Conservation (phyloP, 2,888 invertebrate species). For the Drosophila falleni region DNA sequence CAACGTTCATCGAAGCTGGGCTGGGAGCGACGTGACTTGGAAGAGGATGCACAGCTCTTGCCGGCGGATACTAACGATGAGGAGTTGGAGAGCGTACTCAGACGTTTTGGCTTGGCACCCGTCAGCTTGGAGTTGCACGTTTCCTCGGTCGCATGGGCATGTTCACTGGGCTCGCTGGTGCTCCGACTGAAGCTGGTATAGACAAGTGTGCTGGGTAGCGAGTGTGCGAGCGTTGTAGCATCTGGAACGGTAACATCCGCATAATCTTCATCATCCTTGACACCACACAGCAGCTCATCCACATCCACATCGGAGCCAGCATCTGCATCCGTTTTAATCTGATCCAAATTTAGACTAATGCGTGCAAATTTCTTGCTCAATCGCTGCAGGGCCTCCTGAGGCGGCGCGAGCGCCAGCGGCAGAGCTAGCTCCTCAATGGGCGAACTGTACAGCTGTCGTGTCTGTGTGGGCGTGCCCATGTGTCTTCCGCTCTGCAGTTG, state of each 20-base stretch:
- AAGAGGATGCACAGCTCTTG: slow-evolving; percentile 64
- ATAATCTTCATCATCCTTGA: slow-evolving; percentile 41
- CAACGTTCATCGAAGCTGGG: slow-evolving; percentile 82
- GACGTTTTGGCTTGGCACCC: slow-evolving; percentile 84
- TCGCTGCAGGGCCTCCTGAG: slow-evolving; percentile 71
- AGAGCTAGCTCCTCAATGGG: slow-evolving; percentile 76
- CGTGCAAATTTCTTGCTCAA: slow-evolving; percentile 83
- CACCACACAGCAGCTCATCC: slow-evolving; percentile 49
- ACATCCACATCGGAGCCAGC: slow-evolving; percentile 56
- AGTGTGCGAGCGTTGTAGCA: slow-evolving; percentile 62
- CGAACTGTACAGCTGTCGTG: slow-evolving; percentile 80
- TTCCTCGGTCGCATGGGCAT: slow-evolving; percentile 43
- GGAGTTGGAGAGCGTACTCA: slow-evolving; percentile 76
- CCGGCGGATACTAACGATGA: slow-evolving; percentile 74
- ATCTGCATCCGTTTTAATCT: slow-evolving; percentile 71
- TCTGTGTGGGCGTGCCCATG: slow-evolving; percentile 61
- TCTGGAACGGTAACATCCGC: slow-evolving; percentile 34
- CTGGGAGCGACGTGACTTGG: slow-evolving; percentile 78
- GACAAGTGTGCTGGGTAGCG: slow-evolving; percentile 75
- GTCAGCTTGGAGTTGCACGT: slow-evolving; percentile 64
- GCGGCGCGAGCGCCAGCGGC: slow-evolving; percentile 51
- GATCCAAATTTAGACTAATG: slow-evolving; percentile 82
- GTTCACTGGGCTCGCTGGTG: slow-evolving; percentile 60
- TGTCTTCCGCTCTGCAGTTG: slow-evolving; percentile 70
- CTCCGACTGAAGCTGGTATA: slow-evolving; percentile 67